Base-by-base conservation (phyloP, 1,140 invertebrate genomes). In the Drosophila ambigua region DNA sequence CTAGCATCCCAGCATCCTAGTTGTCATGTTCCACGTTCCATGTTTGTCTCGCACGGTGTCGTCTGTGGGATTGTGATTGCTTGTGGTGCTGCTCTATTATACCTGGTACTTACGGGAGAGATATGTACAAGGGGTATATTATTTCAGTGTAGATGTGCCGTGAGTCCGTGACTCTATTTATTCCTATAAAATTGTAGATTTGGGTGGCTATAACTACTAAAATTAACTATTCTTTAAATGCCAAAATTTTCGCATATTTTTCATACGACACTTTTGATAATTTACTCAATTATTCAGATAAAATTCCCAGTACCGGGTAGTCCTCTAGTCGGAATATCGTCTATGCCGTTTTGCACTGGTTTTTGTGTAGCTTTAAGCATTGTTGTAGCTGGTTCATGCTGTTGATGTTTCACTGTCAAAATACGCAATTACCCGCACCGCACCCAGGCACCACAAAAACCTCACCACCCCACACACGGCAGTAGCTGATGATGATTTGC, bases 381-480 rank as follows among this genome's bases (percentile, higher is more conserved):
- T 31, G 8, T 31, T 31, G 31, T 9, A 31, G 31, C 31, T 31
- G 31, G 31, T 50, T 68, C 68, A 24, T 43, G 26, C 44, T 43
- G 64, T 43, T 54, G 63, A 62, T 85, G 64, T 39, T 68, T 76
- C 82, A 85, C 82, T 74, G 49, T 44, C 62, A 81, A 87, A 87
- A 85, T 66, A 81, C 74, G 57, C 73, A 87, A 85, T 85, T 85
- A 87, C 68, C 78, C 77, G 65, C 77, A 85, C 77, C 64, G 59
- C 71, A 72, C 43, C 43, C 16, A 39, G 28, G 39, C 44, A 59
- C 58, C 60, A 66, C 48, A 39, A 49, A 58, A 50, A 41, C 23
- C 48, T 26, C 16, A 41, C 23, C 48, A 35, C 16, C 45, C 26
- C 61, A 82, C 50, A 28, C 44, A 53, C 8, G 9, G 31, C 9